phyloP scores from a whole-genome alignment of 1,140 invertebrate genomes.

The Drosophila cardini region DNA sequence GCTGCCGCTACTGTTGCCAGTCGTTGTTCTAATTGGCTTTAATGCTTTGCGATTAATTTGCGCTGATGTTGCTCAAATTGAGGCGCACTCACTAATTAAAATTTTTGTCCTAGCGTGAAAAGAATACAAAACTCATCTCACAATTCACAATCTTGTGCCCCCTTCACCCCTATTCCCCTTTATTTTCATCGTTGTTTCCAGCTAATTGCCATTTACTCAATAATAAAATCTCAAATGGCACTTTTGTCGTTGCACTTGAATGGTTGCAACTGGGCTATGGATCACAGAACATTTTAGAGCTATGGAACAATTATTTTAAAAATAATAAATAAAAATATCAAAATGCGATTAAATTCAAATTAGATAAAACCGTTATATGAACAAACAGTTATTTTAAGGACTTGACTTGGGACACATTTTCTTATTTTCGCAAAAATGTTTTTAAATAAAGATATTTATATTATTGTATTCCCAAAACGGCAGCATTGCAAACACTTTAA shows the following conservation, averaged over 20 bases:
- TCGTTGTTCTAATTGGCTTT: conserved; percentile 68
- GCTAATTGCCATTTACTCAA: conserved; percentile 69
- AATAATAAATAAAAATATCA: background rate
- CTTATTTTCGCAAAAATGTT: background rate
- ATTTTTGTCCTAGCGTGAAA: conserved; percentile 61
- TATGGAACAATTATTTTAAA: background rate
- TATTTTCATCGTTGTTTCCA: conserved; percentile 40
- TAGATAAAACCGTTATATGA: too few relatives aligned
- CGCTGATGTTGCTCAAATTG: conserved; percentile 63
- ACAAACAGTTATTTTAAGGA: too few relatives aligned
- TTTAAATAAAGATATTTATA: background rate
- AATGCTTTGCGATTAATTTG: conserved; percentile 78
- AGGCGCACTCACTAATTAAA: conserved; percentile 72
- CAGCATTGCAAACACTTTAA: conserved; percentile 31
- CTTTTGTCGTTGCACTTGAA: conserved; percentile 44
- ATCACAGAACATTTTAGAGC: conserved; percentile 53
- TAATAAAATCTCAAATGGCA: conserved; percentile 50
- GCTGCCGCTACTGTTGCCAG: conserved; percentile 9
- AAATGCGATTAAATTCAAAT: background rate
- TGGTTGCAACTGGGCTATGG: conserved; percentile 39
- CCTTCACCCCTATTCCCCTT: background rate
- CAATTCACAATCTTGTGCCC: conserved; percentile 8
- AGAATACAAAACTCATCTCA: conserved; percentile 14
- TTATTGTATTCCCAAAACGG: background rate
- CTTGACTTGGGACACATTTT: too few relatives aligned